Evolutionary conservation across 2,888 invertebrate species (phyloP), one percentile per base, ranked within the genome.

Genomic region (Pycnomerus fuliginosus): DNA sequence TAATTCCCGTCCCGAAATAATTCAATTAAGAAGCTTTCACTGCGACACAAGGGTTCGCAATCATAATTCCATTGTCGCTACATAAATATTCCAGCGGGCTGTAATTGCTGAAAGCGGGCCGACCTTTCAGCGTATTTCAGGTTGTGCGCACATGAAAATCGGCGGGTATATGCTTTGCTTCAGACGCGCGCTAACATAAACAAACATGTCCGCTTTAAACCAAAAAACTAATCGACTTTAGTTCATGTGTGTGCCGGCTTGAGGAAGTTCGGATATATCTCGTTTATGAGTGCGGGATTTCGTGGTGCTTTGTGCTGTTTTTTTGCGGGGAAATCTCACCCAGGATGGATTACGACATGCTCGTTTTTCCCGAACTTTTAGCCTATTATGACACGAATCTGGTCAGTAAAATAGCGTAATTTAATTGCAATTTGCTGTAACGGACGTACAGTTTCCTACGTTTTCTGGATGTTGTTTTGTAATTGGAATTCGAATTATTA

Each of bases 291-390:
- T 32, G 10, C 28, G 30, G 30, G 11, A 35, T 41, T 43, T 35
- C 12, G 16, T 12, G 16, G 29, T 36, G 25, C 14, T 27, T 33
- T 47, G 13, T 30, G 37, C 16, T 16, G 37, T 15, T n/a, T 20
- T 10, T 20, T 11, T 16, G 1, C 20, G 11, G 20, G 28, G 22
- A 12, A 27, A 12, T 22, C 17, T 3, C 38, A 45, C 39, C 20
- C 41, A 52, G 48, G 65, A 81, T 81, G 82, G 82, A 82, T 80
- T 82, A 81, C 76, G 82, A 82, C 58, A 77, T 81, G 68, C 72
- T 82, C 63, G 74, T 81, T 58, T 80, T 79, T 69, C 79, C 81
- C 58, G 82, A 82, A 46, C 76, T 81, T 44, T 74, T 80, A 58
- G 79, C 78, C 59, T 81, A 81, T 70, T 82, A 82, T 64, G 81